Percentiles rank a stretch among this genome's conserved stretches.
Evolutionary conservation across 2,888 invertebrate species (phyloP).

Genomic region (Tenthredo distinguenda): DNA sequence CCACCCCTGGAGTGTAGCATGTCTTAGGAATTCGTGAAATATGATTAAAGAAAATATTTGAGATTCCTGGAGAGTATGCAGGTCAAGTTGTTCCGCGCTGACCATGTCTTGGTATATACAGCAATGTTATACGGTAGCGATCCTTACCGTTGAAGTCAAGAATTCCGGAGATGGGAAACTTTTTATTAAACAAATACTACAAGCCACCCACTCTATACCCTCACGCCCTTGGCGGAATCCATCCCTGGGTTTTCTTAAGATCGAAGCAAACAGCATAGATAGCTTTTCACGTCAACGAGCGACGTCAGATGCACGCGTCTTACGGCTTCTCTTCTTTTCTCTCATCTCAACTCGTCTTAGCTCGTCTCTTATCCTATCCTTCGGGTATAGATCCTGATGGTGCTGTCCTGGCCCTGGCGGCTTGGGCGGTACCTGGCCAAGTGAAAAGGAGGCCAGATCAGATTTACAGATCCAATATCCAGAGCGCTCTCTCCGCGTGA

Average conservation of each 20-base stretch:
- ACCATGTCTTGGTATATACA: conserved; percentile 15
- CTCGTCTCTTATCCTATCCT: conserved; percentile 47
- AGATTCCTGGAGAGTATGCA: conserved; percentile 28
- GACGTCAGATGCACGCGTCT: conserved; percentile 48
- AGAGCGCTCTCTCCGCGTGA: conserved; percentile 51
- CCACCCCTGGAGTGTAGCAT: neutral
- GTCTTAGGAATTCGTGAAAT: conserved; percentile 31
- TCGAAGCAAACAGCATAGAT: conserved; percentile 48
- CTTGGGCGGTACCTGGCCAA: conserved; percentile 40
- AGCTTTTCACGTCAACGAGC: conserved; percentile 50
- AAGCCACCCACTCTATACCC: conserved; percentile 32
- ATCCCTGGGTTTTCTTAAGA: conserved; percentile 36
- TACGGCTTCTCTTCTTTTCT: conserved; percentile 47
- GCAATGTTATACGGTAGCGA: conserved; percentile 10
- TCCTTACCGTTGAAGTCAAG: conserved; percentile 1
- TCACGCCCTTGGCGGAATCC: conserved; percentile 22
- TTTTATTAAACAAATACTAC: conserved; percentile 46
- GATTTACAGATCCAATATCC: conserved; percentile 50
- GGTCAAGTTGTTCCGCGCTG: conserved; percentile 21
- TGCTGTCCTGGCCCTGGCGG: conserved; percentile 31
- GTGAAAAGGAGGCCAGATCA: conserved; percentile 50
- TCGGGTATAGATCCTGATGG: conserved; percentile 23
- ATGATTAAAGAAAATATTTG: conserved; percentile 36
- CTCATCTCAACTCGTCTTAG: conserved; percentile 41
- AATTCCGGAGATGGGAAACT: conserved; percentile 35